Conservation (phyloP, 2,113 vertebrate species). For the Falcunculus frontatus region DNA sequence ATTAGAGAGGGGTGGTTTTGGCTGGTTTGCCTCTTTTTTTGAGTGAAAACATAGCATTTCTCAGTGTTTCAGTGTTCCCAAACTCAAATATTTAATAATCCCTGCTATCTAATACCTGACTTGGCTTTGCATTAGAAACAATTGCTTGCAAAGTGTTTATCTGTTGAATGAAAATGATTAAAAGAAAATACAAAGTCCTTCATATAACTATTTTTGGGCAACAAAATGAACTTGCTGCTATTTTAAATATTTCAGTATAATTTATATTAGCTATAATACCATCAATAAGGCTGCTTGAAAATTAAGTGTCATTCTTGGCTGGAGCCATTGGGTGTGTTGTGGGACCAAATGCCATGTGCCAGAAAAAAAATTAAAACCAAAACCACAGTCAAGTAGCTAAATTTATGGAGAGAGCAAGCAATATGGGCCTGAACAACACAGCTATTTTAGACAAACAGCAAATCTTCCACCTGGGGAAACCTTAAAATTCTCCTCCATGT, state of each 20-base stretch:
- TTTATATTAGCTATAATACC: conserved; percentile 52
- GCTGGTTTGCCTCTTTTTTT: background rate
- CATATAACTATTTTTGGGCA: conserved; percentile 11
- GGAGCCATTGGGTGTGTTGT: conserved; percentile 6
- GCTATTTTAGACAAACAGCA: background rate
- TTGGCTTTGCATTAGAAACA: conserved; percentile 20
- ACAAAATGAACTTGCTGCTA: background rate
- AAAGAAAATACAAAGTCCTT: conserved; percentile 29
- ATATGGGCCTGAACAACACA: background rate
- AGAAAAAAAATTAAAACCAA: conserved; percentile 63
- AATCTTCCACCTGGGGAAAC: background rate
- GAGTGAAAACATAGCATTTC: background rate
- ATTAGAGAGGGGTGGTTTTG: conserved; percentile 13
- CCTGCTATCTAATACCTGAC: conserved; percentile 20
- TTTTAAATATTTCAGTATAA: conserved; percentile 54
- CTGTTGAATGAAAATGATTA: conserved; percentile 29
- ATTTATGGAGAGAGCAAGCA: conserved; percentile 4
- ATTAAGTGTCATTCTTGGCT: conserved; percentile 66
- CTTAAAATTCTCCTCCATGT: background rate
- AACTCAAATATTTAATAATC: background rate
- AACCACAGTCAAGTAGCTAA: background rate
- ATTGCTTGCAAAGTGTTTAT: conserved; percentile 38
- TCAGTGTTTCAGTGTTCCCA: background rate
- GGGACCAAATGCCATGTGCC: conserved; percentile 43
- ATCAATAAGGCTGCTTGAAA: conserved; percentile 41